A percentile compares a stretch with the other conserved stretches of the same genome.
Conservation (phyloP, 2,797 vertebrate genomes). For the Halcyon leucocephala region DNA sequence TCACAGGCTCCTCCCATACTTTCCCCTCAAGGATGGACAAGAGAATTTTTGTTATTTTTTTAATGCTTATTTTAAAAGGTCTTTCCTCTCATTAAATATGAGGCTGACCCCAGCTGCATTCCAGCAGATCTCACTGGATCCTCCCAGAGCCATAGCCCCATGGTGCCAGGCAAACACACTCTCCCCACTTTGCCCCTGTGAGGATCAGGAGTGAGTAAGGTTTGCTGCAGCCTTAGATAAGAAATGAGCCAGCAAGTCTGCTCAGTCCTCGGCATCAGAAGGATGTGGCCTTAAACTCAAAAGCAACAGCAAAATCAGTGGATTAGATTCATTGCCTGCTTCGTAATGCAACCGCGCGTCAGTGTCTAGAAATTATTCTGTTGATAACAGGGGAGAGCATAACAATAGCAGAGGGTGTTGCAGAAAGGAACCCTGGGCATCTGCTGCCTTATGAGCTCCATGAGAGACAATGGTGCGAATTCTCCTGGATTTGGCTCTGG, state of each 20-base stretch:
- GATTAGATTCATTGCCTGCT: background rate
- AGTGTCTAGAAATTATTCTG: background rate
- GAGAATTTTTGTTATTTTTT: background rate
- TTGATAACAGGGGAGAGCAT: background rate
- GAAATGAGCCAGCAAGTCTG: background rate
- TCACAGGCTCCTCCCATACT: background rate
- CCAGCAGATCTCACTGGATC: background rate
- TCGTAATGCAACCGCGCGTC: rapidly evolving
- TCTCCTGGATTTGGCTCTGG: background rate
- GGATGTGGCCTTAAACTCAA: background rate
- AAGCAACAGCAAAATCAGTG: background rate
- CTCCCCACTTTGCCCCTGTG: background rate
- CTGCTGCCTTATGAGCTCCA: background rate
- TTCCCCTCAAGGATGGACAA: background rate
- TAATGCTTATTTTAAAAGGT: background rate
- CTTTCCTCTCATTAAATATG: background rate
- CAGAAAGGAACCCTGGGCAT: background rate
- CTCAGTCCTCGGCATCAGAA: background rate
- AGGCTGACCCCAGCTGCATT: background rate
- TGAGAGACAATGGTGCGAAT: background rate
- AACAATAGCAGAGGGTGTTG: rapidly evolving
- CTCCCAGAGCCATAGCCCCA: rapidly evolving
- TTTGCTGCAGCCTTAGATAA: background rate
- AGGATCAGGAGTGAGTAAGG: background rate
- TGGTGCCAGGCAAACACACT: background rate